Evolutionary conservation across 2,113 vertebrate species (phyloP), one percentile per base, ranked within the genome.

Genomic region (Misgurnus mizolepis): DNA sequence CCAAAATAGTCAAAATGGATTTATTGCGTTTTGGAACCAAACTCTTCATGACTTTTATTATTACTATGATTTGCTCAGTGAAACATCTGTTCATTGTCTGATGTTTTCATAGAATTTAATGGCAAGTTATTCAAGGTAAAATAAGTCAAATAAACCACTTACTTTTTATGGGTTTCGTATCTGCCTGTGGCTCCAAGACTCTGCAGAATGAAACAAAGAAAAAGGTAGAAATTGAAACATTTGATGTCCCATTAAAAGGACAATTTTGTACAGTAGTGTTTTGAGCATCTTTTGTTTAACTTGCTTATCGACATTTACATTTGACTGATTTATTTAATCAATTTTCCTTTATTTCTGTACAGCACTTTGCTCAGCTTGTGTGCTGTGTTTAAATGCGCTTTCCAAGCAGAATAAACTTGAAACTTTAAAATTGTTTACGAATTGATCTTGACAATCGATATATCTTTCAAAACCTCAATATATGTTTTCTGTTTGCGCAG

Each of bases 151-250:
- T 14, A 66, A 83, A 67, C 61, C 40, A 92, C 92, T 93, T 84
- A 93, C 92, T 91, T 93, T 81, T 87, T 92, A 76, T 86, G 88
- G 78, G 81, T 66, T 86, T 93, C 92, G 86, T 89, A 88, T 88
- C 89, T 80, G 60, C 90, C 85, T 0, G 85, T 53, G 2, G 84
- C 85, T 83, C 89, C 89, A 39, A 89, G 83, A 75, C 86, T 91
- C 93, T 94, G 88, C 1, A 81, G 78, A 81, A 43, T 7, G 10
- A 85, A 81, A 72, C 12, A 53, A 67, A 82, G 12, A 64, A 58
- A 76, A 76, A 50, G 22, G 3, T 18, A 11, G 17, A 4, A 53
- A 18, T 41, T 72, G 7, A 22, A 53, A 41, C 17, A 66, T 55
- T 58, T 55, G 12, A 14, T 56, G 55, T 7, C 2, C 5, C 17